These are phyloP conservation scores for Hipposideros armiger DNA, from an alignment of 2,113 vertebrate species.

Conservation along the genomic window DNA sequence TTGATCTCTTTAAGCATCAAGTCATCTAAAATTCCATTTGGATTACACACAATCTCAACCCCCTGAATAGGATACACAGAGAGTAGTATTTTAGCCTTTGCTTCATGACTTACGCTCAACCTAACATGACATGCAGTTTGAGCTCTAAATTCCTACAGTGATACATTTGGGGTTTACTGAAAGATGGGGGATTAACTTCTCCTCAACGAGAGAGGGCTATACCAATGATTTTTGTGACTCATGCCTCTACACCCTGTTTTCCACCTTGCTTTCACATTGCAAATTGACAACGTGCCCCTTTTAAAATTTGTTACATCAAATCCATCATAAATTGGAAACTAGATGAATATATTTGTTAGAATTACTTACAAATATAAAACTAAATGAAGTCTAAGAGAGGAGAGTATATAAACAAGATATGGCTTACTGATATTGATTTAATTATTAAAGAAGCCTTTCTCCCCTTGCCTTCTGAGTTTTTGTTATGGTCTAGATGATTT, in stretches of 20 bases:
- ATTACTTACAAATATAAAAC: conserved; percentile 1
- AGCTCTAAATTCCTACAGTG: not conserved
- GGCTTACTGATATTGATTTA: not conserved
- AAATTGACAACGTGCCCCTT: not conserved
- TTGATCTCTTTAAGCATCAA: conserved; percentile 30
- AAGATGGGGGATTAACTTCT: not conserved
- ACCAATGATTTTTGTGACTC: not conserved
- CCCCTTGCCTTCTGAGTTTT: not conserved
- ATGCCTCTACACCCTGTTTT: not conserved
- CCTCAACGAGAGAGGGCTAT: not conserved
- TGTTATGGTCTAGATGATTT: not conserved
- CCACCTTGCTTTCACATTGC: not conserved
- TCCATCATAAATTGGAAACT: not conserved
- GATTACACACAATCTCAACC: not conserved
- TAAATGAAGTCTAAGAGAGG: not conserved
- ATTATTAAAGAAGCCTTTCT: not conserved
- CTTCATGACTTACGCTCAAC: not conserved
- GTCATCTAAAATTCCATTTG: conserved; percentile 9
- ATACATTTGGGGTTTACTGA: not conserved
- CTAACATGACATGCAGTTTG: not conserved
- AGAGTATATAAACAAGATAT: not conserved
- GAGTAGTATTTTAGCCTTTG: not conserved
- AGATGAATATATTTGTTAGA: not conserved
- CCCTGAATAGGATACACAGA: not conserved
- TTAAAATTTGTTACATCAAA: not conserved